Conservation (phyloP, 2,797 vertebrate species). For the Phoxinus dragarum region DNA sequence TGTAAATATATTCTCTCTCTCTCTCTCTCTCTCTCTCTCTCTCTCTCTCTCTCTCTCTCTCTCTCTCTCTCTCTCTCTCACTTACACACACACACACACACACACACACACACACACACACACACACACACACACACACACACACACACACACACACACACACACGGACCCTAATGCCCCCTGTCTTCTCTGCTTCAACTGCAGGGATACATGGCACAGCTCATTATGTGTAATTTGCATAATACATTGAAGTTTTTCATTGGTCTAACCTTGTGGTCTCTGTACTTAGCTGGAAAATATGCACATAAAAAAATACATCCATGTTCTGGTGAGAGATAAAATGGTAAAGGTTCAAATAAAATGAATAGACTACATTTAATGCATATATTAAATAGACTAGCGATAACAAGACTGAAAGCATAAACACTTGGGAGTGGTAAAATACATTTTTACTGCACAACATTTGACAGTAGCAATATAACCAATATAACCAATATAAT, state of each 20-base stretch:
- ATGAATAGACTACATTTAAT: not conserved
- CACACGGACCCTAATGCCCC: not conserved
- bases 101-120: not conserved
- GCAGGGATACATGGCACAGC: not conserved
- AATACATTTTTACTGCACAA: not conserved
- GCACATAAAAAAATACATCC: not conserved
- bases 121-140: not conserved
- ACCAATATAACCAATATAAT: not conserved
- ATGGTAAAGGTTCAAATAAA: not conserved
- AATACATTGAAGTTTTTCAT: not conserved
- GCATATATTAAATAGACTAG: not conserved
- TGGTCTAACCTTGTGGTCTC: not conserved
- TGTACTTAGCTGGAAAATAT: not conserved
- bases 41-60: not conserved
- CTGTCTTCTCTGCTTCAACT: too few species aligned
- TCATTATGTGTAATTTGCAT: constrained; percentile 3
- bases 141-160: too few species aligned
- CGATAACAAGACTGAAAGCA: not conserved
- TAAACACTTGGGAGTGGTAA: not conserved
- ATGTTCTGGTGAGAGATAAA: not conserved
- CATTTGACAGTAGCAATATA: not conserved
- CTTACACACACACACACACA: too few species aligned
- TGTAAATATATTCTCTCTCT: not conserved
- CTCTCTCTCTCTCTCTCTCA: not conserved
- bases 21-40: not conserved